Conservation (phyloP, 2,888 invertebrate genomes). For the Epiblema foenella region DNA sequence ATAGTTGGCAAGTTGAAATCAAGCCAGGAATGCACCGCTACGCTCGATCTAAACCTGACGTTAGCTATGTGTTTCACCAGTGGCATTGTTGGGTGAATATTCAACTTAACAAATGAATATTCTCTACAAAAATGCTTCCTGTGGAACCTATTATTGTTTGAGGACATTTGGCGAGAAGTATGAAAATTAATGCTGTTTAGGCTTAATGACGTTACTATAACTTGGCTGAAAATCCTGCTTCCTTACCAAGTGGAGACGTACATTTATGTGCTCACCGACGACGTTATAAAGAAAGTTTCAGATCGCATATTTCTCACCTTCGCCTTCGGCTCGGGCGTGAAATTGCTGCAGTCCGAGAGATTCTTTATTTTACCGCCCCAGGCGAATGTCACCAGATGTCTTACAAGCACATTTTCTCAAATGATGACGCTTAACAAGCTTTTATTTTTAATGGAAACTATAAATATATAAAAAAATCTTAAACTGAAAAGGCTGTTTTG, state of each 20-base stretch:
- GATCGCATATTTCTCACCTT: background rate
- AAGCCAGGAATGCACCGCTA: background rate
- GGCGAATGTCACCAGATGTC: background rate
- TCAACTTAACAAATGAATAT: background rate
- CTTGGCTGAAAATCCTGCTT: background rate
- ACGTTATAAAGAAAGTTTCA: background rate
- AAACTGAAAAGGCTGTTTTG: background rate
- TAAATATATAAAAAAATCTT: too few species aligned
- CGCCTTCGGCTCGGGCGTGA: background rate
- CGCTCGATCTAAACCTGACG: background rate
- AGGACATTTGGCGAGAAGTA: background rate
- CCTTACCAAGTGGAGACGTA: background rate
- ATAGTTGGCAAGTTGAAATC: background rate
- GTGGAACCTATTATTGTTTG: slow-evolving; percentile 10
- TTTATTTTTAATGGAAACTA: slow-evolving; percentile 16
- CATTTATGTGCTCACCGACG: background rate
- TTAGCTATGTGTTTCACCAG: background rate
- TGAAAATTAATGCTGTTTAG: background rate
- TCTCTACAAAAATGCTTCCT: slow-evolving; percentile 1
- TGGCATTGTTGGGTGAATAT: background rate
- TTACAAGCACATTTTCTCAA: slow-evolving; percentile 2
- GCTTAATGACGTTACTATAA: too few species aligned
- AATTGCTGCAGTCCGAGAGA: too few species aligned
- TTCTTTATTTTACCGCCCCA: background rate
- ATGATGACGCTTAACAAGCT: slow-evolving; percentile 28